Conservation (phyloP, 2,113 vertebrate genomes). For the Percina caprodes region DNA sequence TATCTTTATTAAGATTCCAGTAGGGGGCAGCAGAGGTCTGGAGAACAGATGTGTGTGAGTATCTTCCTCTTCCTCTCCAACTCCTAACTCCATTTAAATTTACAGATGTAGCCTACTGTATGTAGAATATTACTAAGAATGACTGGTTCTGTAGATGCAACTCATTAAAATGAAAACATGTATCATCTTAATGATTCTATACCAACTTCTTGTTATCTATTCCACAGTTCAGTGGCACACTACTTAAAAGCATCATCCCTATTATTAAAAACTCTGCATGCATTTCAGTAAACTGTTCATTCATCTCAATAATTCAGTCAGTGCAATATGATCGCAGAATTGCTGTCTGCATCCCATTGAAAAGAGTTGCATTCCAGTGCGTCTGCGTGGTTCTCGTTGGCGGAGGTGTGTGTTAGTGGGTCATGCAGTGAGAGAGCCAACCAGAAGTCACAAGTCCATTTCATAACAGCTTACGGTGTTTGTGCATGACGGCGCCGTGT, state of each 20-base stretch:
- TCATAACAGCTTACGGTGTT: conserved; percentile 68
- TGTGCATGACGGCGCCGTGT: conserved; percentile 67
- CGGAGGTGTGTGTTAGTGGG: conserved; percentile 35
- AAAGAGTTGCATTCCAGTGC: conserved; percentile 26
- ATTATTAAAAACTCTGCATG: not conserved
- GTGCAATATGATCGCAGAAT: not conserved
- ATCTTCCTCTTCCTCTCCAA: not conserved
- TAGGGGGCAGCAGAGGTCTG: conserved; percentile 70
- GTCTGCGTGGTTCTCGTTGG: conserved; percentile 18
- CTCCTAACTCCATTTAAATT: not conserved
- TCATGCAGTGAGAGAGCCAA: conserved; percentile 17
- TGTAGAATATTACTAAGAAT: not conserved
- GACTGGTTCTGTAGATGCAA: not conserved
- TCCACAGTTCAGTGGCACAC: not conserved
- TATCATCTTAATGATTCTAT: not conserved
- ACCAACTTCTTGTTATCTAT: not conserved
- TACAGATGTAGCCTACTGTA: not conserved
- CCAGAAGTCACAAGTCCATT: conserved; percentile 54
- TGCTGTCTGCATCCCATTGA: conserved; percentile 27
- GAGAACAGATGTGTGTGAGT: not conserved
- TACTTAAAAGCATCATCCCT: not conserved
- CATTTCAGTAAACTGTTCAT: not conserved
- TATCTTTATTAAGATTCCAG: conserved; percentile 20
- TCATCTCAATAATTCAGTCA: conserved; percentile 4
- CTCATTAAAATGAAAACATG: not conserved